Base-by-base conservation (phyloP, 2,797 vertebrate genomes). In the Hyperoplus lanceolatus region DNA sequence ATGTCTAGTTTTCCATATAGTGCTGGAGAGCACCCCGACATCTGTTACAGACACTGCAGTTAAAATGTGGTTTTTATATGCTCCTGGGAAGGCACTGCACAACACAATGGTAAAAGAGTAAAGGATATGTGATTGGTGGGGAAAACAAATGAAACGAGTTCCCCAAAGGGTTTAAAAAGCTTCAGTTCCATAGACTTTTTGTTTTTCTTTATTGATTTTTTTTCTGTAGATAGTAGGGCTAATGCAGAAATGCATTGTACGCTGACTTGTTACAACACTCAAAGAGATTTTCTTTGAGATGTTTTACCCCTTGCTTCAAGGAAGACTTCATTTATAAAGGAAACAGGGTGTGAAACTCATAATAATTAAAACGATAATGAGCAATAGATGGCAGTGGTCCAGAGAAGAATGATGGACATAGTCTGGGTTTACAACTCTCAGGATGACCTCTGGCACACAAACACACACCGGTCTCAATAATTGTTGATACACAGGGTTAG, bases 1-100 rank as follows among this genome's bases (percentile, higher is more conserved):
- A 93, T 89, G 94, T 95, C 93, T 96, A 90, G 93, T 96, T 96
- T 96, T 96, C 95, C 93, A 90, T 95, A 91, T 92, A 92, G 75
- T 90, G 93, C 92, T 91, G 92, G 88, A 79, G 77, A 90, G 89
- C 92, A 93, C 93, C 94, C 92, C 94, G 91, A 90, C 87, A 78
- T 94, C 94, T 93, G 89, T 95, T 95, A 95, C 93, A 92, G 70
- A 86, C 79, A 49, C 81, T 84, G 90, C 75, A 68, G 91, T 96
- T 90, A 93, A 96, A 93, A 89, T 90, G 89, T 75, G 90, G 91
- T 72, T 93, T 92, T 90, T 83, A 77, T 91, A 83, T 79, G 86
- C 90, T 91, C 89, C 72, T 39, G 80, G 87, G 86, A 94, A 92
- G 87, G 88, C 77, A 91, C 83, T 87, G 86, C 86, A 89, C 75